Percentiles rank a stretch among this genome's conserved stretches.
Evolutionary conservation across 2,797 vertebrate species (phyloP).

Genomic region (Lacerta viridis): DNA sequence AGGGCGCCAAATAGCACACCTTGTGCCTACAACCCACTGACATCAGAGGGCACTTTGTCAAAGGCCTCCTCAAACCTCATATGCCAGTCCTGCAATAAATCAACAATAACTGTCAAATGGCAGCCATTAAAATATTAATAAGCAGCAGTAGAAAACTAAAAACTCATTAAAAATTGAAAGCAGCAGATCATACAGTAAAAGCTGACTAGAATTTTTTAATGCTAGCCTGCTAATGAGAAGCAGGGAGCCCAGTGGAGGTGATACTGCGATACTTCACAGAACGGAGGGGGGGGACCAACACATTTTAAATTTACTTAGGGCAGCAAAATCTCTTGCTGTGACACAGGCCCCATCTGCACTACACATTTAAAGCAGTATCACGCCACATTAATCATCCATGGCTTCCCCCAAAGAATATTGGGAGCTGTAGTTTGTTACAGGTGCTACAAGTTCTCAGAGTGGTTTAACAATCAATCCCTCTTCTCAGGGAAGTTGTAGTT

Average conservation of each 20-base stretch:
- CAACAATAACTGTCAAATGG: background rate
- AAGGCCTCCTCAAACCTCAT: background rate
- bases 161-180: constrained; percentile 6
- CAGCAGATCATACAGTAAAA: background rate
- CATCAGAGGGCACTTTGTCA: background rate
- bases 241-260: background rate
- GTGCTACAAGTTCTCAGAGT: too few relatives aligned
- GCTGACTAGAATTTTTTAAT: background rate
- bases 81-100: background rate
- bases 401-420: too few relatives aligned
- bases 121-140: constrained; percentile 7
- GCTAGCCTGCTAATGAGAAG: background rate
- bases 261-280: background rate
- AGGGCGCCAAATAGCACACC: background rate
- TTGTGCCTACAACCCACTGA: background rate
- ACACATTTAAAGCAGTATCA: too few relatives aligned
- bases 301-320: background rate
- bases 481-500: too few relatives aligned
- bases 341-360: background rate
- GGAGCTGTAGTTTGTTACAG: too few relatives aligned
- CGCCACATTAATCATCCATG: too few relatives aligned
- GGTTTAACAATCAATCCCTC: too few relatives aligned
- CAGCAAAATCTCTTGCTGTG: background rate
- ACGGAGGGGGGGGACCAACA: background rate
- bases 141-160: background rate